phyloP scores from a whole-genome alignment of 2,888 invertebrate species.

The Eristalinus aeneus region DNA sequence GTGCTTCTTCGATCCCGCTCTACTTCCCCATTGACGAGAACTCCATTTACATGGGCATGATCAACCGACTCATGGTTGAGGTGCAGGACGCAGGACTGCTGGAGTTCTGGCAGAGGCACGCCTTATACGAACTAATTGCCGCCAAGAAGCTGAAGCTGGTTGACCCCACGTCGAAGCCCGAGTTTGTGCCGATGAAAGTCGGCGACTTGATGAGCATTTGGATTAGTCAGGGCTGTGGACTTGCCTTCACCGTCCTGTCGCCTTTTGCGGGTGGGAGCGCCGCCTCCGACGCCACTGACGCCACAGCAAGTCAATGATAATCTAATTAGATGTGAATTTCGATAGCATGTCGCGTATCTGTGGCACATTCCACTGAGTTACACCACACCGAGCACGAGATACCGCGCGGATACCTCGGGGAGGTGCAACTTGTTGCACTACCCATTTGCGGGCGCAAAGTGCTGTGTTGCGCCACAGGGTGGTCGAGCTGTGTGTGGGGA shows the following conservation, averaged over 20 bases:
- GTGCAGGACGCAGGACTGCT: slow-evolving; percentile 72
- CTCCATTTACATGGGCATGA: slow-evolving; percentile 73
- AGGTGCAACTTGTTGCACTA: slow-evolving; percentile 7
- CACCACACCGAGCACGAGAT: slow-evolving; percentile 2
- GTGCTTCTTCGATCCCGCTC: slow-evolving; percentile 75
- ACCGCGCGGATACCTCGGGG: neutral
- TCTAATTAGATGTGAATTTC: slow-evolving; percentile 27
- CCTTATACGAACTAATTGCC: slow-evolving; percentile 74
- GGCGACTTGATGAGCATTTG: slow-evolving; percentile 75
- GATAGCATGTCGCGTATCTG: slow-evolving; percentile 4
- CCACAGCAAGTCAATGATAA: neutral
- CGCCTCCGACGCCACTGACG: neutral
- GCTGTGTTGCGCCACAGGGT: neutral
- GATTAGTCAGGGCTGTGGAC: slow-evolving; percentile 73
- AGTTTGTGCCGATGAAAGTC: slow-evolving; percentile 74
- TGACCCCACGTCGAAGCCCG: slow-evolving; percentile 72
- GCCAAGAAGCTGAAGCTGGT: slow-evolving; percentile 72
- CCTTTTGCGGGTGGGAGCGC: neutral
- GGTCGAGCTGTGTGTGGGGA: neutral
- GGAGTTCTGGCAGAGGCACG: slow-evolving; percentile 72
- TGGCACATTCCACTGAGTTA: slow-evolving; percentile 22
- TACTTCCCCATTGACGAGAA: slow-evolving; percentile 76
- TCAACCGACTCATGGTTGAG: slow-evolving; percentile 73
- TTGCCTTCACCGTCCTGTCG: slow-evolving; percentile 55
- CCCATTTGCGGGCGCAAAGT: neutral